Evolutionary conservation across 2,113 vertebrate species (phyloP).

Genomic region (Ctenomys sociabilis): DNA sequence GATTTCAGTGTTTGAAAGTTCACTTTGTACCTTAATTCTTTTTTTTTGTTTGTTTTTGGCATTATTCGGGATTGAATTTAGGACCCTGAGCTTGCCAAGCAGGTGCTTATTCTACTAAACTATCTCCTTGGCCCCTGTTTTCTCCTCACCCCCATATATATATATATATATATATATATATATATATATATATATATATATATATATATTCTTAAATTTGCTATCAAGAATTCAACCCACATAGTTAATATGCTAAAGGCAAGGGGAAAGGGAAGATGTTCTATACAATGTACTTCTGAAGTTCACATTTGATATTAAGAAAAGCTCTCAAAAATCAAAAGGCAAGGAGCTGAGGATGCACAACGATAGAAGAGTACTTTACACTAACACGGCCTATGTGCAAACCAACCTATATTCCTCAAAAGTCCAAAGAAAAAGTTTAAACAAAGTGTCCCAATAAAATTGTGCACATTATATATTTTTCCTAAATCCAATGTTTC

Average conservation of each 20-base stretch:
- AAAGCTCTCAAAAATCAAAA: background rate
- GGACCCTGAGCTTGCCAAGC: no score
- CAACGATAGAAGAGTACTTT: background rate
- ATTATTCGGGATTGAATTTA: no score
- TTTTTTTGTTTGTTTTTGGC: no score
- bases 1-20: background rate
- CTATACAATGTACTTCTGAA: background rate
- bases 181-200: no score
- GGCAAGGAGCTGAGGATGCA: background rate
- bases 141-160: no score
- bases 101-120: no score
- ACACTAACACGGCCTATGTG: rapidly evolving
- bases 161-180: no score
- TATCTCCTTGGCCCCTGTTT: no score
- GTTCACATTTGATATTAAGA: background rate
- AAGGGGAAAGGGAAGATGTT: background rate
- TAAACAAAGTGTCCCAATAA: background rate
- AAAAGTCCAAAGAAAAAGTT: background rate
- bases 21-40: background rate
- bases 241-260: background rate
- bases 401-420: no score
- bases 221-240: background rate
- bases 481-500: background rate
- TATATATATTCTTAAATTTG: background rate
- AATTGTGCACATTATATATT: background rate